These are phyloP conservation scores for Sciaenops ocellatus DNA, from an alignment of 2,797 vertebrate genomes.

Conservation along the genomic window DNA sequence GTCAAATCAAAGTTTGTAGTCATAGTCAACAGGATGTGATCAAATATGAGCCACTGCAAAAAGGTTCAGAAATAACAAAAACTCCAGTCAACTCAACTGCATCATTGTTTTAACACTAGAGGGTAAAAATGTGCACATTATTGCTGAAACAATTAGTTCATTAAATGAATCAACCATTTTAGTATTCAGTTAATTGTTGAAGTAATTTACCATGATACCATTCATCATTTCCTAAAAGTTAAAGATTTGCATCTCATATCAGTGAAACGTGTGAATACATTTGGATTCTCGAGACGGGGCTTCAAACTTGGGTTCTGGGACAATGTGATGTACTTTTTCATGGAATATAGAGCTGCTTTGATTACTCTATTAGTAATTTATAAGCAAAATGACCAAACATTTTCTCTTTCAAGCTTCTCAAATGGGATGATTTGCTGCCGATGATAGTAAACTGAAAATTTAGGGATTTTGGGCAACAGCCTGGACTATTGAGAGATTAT, in stretches of 20 bases:
- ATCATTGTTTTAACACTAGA: neutral
- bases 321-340: neutral
- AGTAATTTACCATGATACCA: neutral
- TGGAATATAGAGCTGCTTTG: neutral
- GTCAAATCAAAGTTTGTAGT: neutral
- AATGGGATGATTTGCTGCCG: neutral
- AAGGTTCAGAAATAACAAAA: neutral
- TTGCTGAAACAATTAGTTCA: neutral
- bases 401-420: neutral
- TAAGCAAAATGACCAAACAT: neutral
- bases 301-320: neutral
- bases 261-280: neutral
- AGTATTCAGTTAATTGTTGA: neutral
- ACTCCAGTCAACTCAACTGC: neutral
- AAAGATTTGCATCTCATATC: neutral
- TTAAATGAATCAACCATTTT: neutral
- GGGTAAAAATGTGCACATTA: neutral
- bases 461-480: neutral
- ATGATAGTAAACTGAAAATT: neutral
- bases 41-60: neutral
- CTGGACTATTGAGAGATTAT: neutral
- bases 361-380: neutral
- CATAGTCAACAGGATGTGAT: neutral
- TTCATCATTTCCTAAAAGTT: no score
- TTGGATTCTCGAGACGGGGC: neutral